Evolutionary conservation across 1,140 invertebrate species (phyloP), one percentile per base, ranked within the genome.

Genomic region (Mizuhopecten yessoensis): DNA sequence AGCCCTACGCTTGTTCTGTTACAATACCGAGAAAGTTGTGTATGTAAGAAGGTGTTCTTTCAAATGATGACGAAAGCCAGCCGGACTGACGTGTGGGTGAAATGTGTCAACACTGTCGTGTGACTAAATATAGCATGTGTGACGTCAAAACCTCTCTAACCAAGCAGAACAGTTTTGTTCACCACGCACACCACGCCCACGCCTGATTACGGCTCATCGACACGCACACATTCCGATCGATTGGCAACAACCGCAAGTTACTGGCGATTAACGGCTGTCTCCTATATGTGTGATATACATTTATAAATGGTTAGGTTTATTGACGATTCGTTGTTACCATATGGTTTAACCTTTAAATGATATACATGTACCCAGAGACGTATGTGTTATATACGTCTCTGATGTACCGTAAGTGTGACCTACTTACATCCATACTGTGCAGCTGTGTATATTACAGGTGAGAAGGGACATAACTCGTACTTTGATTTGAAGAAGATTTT

Each of bases 61-160:
- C 57, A 75, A 75, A 75, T 75, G 57, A 75, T 75, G 57, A 75
- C 57, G 57, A 75, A 75, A 75, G 57, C 11, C 57, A 29, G 57
- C 57, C 57, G n/a, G 57, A 75, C 57, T 75, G 23, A 75, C 57
- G 57, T 75, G 57, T 75, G 17, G 9, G 57, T 29, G 17, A 75
- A 75, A 75, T 75, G 57, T 75, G 57, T 75, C 57, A 75, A 75
- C 57, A 75, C 57, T 75, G 23, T 75, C 57, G 23, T 17, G 20
- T 75, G 57, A 29, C 57, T 75, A 75, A 75, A 75, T 75, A 75
- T 75, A 75, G 57, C 57, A 75, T 5, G 57, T n/a, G 57, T 75
- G 57, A 75, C 57, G 57, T 75, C 57, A 75, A 75, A n/a, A 29
- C 23, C 23, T 75, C 57, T 29, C 57, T 75, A 29, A 29, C 57